Evolutionary conservation across 2,113 vertebrate species (phyloP), one percentile per base, ranked within the genome.

Genomic region (Atractosteus spatula): DNA sequence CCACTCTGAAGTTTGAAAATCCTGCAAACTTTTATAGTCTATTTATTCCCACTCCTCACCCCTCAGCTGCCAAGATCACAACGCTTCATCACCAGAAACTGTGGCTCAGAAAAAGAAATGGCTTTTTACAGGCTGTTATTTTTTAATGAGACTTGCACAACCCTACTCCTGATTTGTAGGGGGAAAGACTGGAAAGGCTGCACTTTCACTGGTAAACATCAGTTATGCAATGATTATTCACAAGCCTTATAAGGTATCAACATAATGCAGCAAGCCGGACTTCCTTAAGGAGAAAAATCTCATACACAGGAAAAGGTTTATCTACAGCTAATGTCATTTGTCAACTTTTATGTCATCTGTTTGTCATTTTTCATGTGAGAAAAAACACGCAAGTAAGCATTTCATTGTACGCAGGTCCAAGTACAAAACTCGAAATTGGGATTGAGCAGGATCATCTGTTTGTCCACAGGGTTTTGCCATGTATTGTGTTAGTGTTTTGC

Each of bases 191-290:
- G 51, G n/a, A 54, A 62, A 55, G 51, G 56, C 43, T 47, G 79
- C 69, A 83, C 77, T 55, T 17, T 72, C 68, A 79, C 66, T 59
- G 71, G 74, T 55, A 78, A 73, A 64, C 64, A 69, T 43, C 44
- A 51, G 72, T 74, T 81, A 77, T 54, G 55, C 85, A 88, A 82
- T 87, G 88, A 84, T 87, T 84, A 17, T 65, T 85, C 82, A 85
- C 83, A 71, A 77, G 79, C 67, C 8, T 57, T n/a, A 75, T 43
- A 68, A 62, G 72, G 56, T 59, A 59, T 59, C 13, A 13, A n/a
- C 56, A 74, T 2, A 69, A 63, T 72, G 17, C 55, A 56, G 67
- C 61, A 57, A 41, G 63, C 67, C 66, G 61, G 13, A n/a, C 8
- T 68, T 54, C 41, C n/a, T 41, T 13, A 4, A 14, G 11, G 11